These are phyloP conservation scores for Leuctra nigra DNA, from an alignment of 2,888 invertebrate genomes.

Conservation along the genomic window DNA sequence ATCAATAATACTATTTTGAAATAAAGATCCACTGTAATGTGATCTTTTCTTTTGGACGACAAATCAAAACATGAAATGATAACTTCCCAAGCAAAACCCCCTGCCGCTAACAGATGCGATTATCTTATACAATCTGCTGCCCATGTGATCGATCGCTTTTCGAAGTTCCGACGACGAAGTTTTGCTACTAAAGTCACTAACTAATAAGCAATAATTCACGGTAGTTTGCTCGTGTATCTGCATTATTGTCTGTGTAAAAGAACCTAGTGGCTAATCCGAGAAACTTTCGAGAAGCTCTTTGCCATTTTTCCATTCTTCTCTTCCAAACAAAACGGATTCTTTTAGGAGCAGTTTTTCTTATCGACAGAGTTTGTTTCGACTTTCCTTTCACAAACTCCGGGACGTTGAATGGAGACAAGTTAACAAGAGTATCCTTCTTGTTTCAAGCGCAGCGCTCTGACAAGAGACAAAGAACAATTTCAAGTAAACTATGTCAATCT, in stretches of 20 bases:
- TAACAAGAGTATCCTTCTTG: conserved; percentile 1
- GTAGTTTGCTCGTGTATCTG: background rate
- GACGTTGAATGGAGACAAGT: background rate
- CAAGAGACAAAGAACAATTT: background rate
- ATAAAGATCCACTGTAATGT: too few relatives aligned
- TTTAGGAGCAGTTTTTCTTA: background rate
- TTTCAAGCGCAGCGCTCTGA: background rate
- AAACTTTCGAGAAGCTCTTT: background rate
- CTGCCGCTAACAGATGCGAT: too few relatives aligned
- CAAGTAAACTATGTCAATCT: background rate
- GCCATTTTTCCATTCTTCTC: background rate
- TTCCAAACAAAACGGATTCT: background rate
- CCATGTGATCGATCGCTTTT: too few relatives aligned
- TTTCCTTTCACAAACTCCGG: background rate
- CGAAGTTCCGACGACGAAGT: too few relatives aligned
- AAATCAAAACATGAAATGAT: too few relatives aligned
- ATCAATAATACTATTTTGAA: too few relatives aligned
- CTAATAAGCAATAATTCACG: too few relatives aligned
- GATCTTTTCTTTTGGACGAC: too few relatives aligned
- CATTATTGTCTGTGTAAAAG: too few relatives aligned
- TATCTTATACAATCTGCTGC: too few relatives aligned
- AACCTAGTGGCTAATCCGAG: background rate
- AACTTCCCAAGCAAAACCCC: too few relatives aligned
- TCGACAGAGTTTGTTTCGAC: conserved; percentile 7
- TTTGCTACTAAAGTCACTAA: too few relatives aligned